Evolutionary conservation across 2,888 invertebrate genomes (phyloP).

Genomic region (Oeneis ivallda): DNA sequence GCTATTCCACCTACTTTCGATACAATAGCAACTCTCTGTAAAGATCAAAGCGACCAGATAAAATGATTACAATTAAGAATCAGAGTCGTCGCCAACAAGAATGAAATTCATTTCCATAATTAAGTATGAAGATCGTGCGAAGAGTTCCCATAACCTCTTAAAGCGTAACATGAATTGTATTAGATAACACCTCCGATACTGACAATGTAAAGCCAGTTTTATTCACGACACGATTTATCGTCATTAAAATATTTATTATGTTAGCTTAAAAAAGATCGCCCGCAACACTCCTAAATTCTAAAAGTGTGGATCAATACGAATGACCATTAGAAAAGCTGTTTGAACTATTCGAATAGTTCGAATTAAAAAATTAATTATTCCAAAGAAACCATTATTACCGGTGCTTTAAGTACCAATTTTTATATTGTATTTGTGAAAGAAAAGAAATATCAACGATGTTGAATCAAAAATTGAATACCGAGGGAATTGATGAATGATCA

Average conservation of each 20-base stretch:
- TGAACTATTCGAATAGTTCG: too few relatives aligned
- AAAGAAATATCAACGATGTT: too few relatives aligned
- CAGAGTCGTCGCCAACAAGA: constrained; percentile 18
- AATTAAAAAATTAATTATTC: too few relatives aligned
- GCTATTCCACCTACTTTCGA: constrained; percentile 17
- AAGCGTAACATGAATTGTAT: constrained; percentile 19
- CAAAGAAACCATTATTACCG: too few relatives aligned
- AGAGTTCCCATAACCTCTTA: constrained; percentile 28
- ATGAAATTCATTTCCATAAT: constrained; percentile 25
- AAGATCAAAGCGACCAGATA: constrained; percentile 18
- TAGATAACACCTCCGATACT: constrained; percentile 31
- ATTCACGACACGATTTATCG: constrained; percentile 1
- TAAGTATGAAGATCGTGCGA: constrained; percentile 31
- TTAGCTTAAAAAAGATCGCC: not conserved
- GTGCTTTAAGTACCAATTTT: too few relatives aligned
- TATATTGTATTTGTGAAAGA: too few relatives aligned
- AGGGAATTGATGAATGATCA: too few relatives aligned
- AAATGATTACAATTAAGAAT: constrained; percentile 10
- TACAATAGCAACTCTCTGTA: constrained; percentile 16
- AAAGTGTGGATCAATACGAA: too few relatives aligned
- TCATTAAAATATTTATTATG: not conserved
- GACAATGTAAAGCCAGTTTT: constrained; percentile 6
- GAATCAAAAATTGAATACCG: too few relatives aligned
- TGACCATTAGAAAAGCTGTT: too few relatives aligned
- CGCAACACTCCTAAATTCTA: too few relatives aligned